A percentile compares a stretch with the other conserved stretches of the same genome.
phyloP scores from a whole-genome alignment of 2,888 invertebrate species.

The Cetonia aurata region DNA sequence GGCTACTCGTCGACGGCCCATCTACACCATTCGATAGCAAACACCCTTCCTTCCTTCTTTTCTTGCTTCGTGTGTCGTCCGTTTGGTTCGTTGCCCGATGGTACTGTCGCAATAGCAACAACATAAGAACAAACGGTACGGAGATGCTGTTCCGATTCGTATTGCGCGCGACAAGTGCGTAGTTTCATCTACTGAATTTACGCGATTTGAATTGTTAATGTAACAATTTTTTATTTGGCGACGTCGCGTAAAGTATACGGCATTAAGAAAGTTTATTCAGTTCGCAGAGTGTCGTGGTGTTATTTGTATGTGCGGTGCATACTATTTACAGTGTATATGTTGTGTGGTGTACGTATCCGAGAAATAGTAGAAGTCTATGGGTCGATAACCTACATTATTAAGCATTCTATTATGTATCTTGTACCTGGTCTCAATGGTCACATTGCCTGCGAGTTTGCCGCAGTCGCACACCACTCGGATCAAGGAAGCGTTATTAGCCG shows the following conservation, averaged over 20 bases:
- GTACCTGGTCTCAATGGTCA: conserved; percentile 62
- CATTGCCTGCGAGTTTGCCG: conserved; percentile 46
- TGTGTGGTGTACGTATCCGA: neutral
- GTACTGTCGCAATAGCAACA: conserved; percentile 41
- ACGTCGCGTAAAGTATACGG: conserved; percentile 16
- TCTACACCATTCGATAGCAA: conserved; percentile 40
- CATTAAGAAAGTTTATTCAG: conserved; percentile 22
- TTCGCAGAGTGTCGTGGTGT: conserved; percentile 27
- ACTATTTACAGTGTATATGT: conserved; percentile 13
- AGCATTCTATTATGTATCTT: conserved; percentile 65
- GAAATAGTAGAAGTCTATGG: conserved; percentile 53
- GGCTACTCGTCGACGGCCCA: conserved; percentile 40
- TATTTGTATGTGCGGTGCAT: conserved; percentile 39
- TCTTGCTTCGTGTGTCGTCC: conserved; percentile 41
- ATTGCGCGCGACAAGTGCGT: conserved; percentile 37
- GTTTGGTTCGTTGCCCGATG: conserved; percentile 40
- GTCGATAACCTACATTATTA: conserved; percentile 68
- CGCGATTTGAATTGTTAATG: conserved; percentile 33
- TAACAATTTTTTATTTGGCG: conserved; percentile 18
- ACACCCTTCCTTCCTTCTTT: conserved; percentile 42
- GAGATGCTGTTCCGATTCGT: conserved; percentile 40
- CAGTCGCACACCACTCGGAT: conserved; percentile 53
- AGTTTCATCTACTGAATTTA: conserved; percentile 33
- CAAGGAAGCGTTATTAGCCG: conserved; percentile 63
- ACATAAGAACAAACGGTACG: conserved; percentile 40